phyloP scores from a whole-genome alignment of 2,113 vertebrate species.

The Periophthalmodon schlosseri region DNA sequence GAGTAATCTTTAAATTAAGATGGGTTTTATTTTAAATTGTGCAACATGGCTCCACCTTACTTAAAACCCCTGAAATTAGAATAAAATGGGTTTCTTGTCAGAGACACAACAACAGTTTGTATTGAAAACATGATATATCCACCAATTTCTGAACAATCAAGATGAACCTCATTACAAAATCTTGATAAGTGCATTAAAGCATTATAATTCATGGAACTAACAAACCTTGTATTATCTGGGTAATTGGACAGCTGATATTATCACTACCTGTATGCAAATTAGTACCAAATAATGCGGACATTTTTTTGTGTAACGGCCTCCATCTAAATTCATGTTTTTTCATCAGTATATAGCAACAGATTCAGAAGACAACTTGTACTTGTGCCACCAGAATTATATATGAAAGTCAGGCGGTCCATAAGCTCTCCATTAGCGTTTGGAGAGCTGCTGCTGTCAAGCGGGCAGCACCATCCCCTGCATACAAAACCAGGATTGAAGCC shows the following conservation, averaged over 20 bases:
- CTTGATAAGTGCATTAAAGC: not conserved
- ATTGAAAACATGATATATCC: not conserved
- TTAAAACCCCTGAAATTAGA: no score
- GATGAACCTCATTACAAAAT: not conserved
- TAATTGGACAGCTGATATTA: no score
- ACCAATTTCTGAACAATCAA: not conserved
- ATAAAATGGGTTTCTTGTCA: no score
- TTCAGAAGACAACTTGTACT: slow-evolving; percentile 6
- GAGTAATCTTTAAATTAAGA: no score
- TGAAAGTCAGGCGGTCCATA: slow-evolving; percentile 48
- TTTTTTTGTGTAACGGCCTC: not conserved
- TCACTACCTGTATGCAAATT: no score
- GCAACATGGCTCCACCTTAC: no score
- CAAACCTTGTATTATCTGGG: not conserved
- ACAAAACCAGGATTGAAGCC: slow-evolving; percentile 46
- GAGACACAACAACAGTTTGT: not conserved
- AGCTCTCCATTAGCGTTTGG: slow-evolving; percentile 54
- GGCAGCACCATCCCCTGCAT: slow-evolving; percentile 44
- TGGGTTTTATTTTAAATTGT: no score
- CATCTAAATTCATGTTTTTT: not conserved
- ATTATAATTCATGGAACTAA: not conserved
- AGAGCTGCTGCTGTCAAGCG: slow-evolving; percentile 30
- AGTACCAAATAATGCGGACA: not conserved
- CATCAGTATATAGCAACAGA: not conserved
- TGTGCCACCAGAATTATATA: slow-evolving; percentile 22